Evolutionary conservation across 2,797 vertebrate species (phyloP), one percentile per base, ranked within the genome.

Genomic region (Odontamblyopus rebecca): DNA sequence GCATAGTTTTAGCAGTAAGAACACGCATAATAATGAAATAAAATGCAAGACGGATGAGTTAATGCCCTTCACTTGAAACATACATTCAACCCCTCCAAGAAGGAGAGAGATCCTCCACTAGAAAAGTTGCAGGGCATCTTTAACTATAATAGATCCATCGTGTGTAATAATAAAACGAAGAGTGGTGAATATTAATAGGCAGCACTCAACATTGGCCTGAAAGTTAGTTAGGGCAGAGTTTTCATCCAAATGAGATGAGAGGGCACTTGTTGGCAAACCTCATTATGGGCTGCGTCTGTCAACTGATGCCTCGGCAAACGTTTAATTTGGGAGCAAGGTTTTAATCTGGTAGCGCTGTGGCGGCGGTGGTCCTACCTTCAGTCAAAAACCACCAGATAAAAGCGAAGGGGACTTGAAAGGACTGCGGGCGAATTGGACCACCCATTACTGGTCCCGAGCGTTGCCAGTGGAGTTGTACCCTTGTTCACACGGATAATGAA

Each of bases 401-500:
- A 70, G 12, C 50, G 27, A 48, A 15, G 44, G 44, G 44, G 44
- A 48, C 44, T 15, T 48, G 44, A 41, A 80, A 82, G 67, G 56
- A 38, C 23, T 53, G 65, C 2, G 27, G 66, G 74, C 61, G 77
- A 75, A 67, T 68, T 13, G 19, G 15, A 50, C 30, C 68, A 41
- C 61, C 67, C 44, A 66, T 84, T 83, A 74, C 78, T 80, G 62
- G 70, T 8, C 60, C 48, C 63, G 68, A 81, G 64, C 54, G 30
- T 23, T 4, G 29, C 60, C 38, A 67, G 66, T 19, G 68, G 48
- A 32, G 65, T 35, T 61, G 56, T 71, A 60, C 67, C 51, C 61
- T 67, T 2, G 18, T 30, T 62, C 61, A 76, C 63, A 73, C 23
- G 65, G 59, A 73, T 83, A 86, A 85, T 71, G 77, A 82, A 23